Evolutionary conservation across 2,797 vertebrate species (phyloP).

Genomic region (Platalea minor): DNA sequence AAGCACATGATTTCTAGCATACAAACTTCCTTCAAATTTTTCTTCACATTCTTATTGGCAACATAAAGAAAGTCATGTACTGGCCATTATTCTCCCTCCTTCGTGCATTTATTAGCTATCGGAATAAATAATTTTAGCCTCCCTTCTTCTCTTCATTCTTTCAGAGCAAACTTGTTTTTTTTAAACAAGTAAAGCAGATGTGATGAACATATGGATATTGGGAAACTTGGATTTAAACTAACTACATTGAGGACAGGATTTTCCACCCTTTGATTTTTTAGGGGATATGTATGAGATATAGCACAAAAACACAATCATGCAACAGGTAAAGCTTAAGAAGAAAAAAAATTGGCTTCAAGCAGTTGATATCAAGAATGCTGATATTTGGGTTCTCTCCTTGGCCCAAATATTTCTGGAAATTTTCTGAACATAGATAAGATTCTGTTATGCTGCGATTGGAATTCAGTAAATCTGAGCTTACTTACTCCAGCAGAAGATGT

Average conservation of each 20-base stretch:
- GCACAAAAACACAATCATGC: not conserved
- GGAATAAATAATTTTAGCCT: not conserved
- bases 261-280: not conserved
- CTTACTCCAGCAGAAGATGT: not conserved
- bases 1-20: not conserved
- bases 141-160: not conserved
- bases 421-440: not conserved
- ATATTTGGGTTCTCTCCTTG: not conserved
- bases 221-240: not conserved
- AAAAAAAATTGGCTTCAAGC: not conserved
- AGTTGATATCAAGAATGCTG: not conserved
- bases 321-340: not conserved
- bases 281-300: not conserved
- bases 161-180: not conserved
- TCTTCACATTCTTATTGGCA: not conserved
- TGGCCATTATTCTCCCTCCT: not conserved
- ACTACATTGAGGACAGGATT: not conserved
- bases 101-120: not conserved
- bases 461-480: not conserved
- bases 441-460: not conserved
- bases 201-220: not conserved
- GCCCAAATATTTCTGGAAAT: not conserved
- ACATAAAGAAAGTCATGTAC: not conserved
- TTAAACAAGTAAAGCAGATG: not conserved
- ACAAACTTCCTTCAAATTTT: not conserved